Percentiles rank a stretch among this genome's conserved stretches.
Conservation (phyloP, 2,113 vertebrate genomes). For the Nerophis lumbriciformis region DNA sequence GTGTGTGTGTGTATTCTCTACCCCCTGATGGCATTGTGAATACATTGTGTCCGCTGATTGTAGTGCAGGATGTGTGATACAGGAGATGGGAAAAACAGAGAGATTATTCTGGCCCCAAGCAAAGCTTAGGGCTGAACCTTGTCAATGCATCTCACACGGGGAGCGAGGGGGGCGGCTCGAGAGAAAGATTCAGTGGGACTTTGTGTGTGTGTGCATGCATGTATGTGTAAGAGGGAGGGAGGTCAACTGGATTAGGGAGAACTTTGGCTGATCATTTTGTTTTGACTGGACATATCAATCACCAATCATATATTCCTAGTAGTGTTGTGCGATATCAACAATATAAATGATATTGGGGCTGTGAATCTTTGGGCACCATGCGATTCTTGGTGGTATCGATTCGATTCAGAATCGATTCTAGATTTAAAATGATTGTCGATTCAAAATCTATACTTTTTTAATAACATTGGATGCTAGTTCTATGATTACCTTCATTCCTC, state of each 20-base stretch:
- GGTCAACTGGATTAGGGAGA: constrained; percentile 24
- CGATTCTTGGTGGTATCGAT: too few relatives aligned
- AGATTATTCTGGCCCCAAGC: constrained; percentile 64
- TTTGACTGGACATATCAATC: constrained; percentile 43
- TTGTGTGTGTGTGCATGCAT: neutral
- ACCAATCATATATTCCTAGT: neutral
- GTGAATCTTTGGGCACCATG: too few relatives aligned
- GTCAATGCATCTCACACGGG: constrained; percentile 42
- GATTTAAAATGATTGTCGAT: too few relatives aligned
- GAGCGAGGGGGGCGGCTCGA: constrained; percentile 8
- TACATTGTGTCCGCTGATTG: constrained; percentile 70
- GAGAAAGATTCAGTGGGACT: constrained; percentile 2
- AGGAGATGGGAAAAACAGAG: constrained; percentile 73
- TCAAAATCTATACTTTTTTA: too few relatives aligned
- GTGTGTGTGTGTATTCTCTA: constrained; percentile 63
- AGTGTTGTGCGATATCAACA: constrained; percentile 5
- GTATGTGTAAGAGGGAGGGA: neutral
- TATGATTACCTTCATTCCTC: too few relatives aligned
- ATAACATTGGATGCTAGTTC: too few relatives aligned
- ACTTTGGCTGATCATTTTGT: constrained; percentile 34
- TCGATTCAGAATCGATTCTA: too few relatives aligned
- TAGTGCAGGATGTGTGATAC: constrained; percentile 71
- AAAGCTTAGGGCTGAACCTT: constrained; percentile 62
- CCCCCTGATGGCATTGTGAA: constrained; percentile 68
- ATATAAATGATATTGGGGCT: too few relatives aligned